phyloP scores from a whole-genome alignment of 2,888 invertebrate species.

The Oscheius sp. region DNA sequence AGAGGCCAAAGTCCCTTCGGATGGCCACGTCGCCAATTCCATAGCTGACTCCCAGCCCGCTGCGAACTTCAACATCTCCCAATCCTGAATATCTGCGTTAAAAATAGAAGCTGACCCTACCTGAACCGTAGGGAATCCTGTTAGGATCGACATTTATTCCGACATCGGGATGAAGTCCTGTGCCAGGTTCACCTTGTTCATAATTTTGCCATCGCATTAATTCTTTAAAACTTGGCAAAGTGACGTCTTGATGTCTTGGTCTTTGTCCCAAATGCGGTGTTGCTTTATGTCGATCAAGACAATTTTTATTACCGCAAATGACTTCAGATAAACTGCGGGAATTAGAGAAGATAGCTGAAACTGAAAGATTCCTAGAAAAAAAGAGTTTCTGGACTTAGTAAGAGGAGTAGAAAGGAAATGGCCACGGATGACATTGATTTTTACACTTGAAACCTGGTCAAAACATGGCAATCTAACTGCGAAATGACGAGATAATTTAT shows the following conservation, averaged over 20 bases:
- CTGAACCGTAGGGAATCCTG: slow-evolving; percentile 42
- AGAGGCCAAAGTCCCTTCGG: slow-evolving; percentile 57
- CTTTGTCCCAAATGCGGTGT: background rate
- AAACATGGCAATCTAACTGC: background rate
- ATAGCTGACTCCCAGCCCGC: slow-evolving; percentile 53
- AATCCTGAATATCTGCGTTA: slow-evolving; percentile 43
- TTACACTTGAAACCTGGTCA: too few relatives aligned
- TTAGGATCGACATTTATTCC: background rate
- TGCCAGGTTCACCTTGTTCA: slow-evolving; percentile 47
- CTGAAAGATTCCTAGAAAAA: too few relatives aligned
- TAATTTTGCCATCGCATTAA: slow-evolving; percentile 50
- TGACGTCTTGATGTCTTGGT: background rate
- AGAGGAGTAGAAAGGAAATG: background rate
- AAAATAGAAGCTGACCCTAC: slow-evolving; percentile 11
- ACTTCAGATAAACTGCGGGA: slow-evolving; percentile 16
- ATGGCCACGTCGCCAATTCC: slow-evolving; percentile 51
- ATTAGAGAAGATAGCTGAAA: background rate
- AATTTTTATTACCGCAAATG: slow-evolving; percentile 17
- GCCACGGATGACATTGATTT: background rate
- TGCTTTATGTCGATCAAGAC: background rate
- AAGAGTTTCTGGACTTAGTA: background rate
- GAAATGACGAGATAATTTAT: background rate
- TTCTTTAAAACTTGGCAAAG: slow-evolving; percentile 31
- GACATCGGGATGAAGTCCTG: slow-evolving; percentile 43
- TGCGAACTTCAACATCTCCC: slow-evolving; percentile 58